A percentile compares a stretch with the other conserved stretches of the same genome.
Conservation (phyloP, 2,797 vertebrate genomes). For the Schizothorax lantsangensis region DNA sequence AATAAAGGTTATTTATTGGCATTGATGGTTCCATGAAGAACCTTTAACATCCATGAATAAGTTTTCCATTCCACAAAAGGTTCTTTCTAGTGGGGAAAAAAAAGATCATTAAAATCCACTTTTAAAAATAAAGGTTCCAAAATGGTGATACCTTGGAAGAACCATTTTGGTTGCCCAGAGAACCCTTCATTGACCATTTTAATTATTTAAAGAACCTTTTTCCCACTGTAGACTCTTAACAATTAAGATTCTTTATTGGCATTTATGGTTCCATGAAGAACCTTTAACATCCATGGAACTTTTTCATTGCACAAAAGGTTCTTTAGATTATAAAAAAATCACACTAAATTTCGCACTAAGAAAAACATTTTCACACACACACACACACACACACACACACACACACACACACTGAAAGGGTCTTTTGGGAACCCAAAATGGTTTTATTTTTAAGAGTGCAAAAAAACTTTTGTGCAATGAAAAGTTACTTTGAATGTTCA, state of each 20-base stretch:
- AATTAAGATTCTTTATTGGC: neutral
- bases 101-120: neutral
- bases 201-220: neutral
- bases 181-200: neutral
- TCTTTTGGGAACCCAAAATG: neutral
- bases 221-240: neutral
- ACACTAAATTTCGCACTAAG: no score
- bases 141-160: neutral
- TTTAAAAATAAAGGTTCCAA: neutral
- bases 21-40: neutral
- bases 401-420: neutral
- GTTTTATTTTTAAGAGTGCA: neutral
- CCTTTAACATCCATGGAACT: neutral
- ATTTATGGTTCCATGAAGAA: neutral
- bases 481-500: neutral
- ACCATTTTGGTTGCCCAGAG: neutral
- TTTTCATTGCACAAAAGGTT: neutral
- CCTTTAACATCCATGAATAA: neutral
- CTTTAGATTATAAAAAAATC: neutral
- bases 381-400: neutral
- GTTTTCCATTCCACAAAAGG: neutral
- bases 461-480: neutral
- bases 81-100: neutral
- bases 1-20: neutral
- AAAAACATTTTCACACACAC: no score